phyloP scores from a whole-genome alignment of 2,113 vertebrate species.

The Anas platyrhynchos region DNA sequence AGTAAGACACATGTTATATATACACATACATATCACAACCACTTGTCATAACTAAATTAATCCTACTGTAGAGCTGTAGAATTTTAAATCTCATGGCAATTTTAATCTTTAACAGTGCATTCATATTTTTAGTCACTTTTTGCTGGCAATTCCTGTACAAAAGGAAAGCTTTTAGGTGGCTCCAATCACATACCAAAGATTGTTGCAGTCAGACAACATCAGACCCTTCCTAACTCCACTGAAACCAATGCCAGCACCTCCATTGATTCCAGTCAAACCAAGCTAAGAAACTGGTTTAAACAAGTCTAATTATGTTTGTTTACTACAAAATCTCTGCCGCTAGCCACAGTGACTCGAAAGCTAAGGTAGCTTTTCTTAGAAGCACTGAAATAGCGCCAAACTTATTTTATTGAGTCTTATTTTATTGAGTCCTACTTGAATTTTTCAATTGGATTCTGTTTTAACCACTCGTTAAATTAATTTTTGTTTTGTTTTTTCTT shows the following conservation, averaged over 20 bases:
- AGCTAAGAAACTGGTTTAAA: background rate
- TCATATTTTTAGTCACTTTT: background rate
- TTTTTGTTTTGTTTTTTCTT: background rate
- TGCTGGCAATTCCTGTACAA: background rate
- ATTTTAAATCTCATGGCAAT: background rate
- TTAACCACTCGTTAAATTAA: background rate
- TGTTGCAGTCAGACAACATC: background rate
- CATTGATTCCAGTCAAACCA: background rate
- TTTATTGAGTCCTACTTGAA: background rate
- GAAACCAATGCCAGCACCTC: background rate
- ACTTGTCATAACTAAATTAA: background rate
- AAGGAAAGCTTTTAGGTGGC: background rate
- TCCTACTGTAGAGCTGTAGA: background rate
- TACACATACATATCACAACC: accelerated
- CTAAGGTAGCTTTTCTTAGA: background rate
- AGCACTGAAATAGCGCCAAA: background rate
- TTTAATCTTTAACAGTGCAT: background rate
- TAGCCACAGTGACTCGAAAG: background rate
- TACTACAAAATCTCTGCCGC: background rate
- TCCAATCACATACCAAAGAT: background rate
- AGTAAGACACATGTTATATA: accelerated
- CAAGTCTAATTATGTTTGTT: background rate
- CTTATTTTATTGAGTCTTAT: background rate
- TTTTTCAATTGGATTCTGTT: background rate
- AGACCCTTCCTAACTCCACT: background rate